Evolutionary conservation across 2,113 vertebrate genomes (phyloP).

Genomic region (Polyodon spathula): DNA sequence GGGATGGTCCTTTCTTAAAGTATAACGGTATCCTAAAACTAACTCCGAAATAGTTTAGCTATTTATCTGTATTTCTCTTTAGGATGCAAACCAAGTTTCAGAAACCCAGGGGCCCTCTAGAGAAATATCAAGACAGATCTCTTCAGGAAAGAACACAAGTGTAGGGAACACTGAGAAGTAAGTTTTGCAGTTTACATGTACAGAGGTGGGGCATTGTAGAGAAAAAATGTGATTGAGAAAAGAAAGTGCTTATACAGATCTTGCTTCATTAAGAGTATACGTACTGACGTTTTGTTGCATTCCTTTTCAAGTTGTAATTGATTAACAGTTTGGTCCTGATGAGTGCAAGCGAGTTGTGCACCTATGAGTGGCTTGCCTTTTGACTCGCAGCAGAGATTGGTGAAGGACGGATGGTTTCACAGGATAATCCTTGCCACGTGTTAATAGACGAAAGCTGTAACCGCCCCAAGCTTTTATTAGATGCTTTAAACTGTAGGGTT

Average conservation of each 20-base stretch:
- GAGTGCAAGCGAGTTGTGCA: too few species aligned
- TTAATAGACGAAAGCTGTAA: too few species aligned
- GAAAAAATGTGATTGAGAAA: not conserved
- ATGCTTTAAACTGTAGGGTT: too few species aligned
- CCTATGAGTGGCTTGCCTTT: too few species aligned
- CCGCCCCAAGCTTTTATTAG: too few species aligned
- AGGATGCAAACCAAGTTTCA: conserved; percentile 36
- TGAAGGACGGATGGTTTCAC: too few species aligned
- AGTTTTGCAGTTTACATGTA: conserved; percentile 19
- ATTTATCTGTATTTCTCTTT: not conserved
- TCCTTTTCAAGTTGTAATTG: too few species aligned
- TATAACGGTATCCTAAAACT: not conserved
- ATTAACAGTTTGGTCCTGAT: too few species aligned
- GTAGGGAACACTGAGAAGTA: conserved; percentile 74
- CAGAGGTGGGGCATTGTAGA: not conserved
- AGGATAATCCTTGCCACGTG: too few species aligned
- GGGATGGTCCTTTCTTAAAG: not conserved
- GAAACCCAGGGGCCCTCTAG: conserved; percentile 17
- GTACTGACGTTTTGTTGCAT: too few species aligned
- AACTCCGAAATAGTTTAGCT: too few species aligned
- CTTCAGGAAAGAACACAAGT: conserved; percentile 31
- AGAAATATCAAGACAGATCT: not conserved
- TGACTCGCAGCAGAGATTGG: too few species aligned
- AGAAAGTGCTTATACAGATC: not conserved
- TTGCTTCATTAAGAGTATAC: not conserved